Evolutionary conservation across 2,888 invertebrate species (phyloP), one percentile per base, ranked within the genome.

Genomic region (Formica aserva): DNA sequence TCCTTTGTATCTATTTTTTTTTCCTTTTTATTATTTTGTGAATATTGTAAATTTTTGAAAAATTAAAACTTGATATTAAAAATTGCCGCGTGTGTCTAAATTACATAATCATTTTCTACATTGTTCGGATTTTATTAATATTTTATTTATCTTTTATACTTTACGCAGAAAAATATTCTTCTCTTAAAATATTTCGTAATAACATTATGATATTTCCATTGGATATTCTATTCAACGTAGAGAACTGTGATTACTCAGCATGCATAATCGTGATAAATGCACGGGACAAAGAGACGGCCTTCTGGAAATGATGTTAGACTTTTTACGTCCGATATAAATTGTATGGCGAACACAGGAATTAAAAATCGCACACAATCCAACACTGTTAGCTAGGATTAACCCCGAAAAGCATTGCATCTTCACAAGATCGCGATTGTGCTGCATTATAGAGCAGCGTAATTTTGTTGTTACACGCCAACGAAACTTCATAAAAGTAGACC

Each of bases 401-500:
- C 69, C 45, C 35, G 2, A 80, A 71, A 69, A 69, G 60, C 45
- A 32, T 66, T 48, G 29, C 38, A 26, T 55, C 32, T 57, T 57
- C 26, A 32, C 45, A 69, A 78, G 60, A 78, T 45, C 60, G 5
- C 45, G 69, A 78, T 80, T 80, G 69, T 60, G 60, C 35, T 80
- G 69, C 60, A 80, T 80, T 80, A 80, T 80, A 60, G 60, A 80
- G 13, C 26, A 26, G 18, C 57, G 60, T 80, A 80, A 80, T 80
- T 71, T 69, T 35, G 78, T 78, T 60, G 60, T 60, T 69, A 69
- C 69, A 52, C 63, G 62, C 45, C 52, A 32, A 48, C 75, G 48
- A 75, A 85, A 38, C 78, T 82, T 84, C 84, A 75, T 82, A 77
- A 82, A 65, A 72, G 55, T 45, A 71, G 60, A 60, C 60, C 26